phyloP scores from a whole-genome alignment of 2,888 invertebrate genomes.

The Acholoe squamosa region DNA sequence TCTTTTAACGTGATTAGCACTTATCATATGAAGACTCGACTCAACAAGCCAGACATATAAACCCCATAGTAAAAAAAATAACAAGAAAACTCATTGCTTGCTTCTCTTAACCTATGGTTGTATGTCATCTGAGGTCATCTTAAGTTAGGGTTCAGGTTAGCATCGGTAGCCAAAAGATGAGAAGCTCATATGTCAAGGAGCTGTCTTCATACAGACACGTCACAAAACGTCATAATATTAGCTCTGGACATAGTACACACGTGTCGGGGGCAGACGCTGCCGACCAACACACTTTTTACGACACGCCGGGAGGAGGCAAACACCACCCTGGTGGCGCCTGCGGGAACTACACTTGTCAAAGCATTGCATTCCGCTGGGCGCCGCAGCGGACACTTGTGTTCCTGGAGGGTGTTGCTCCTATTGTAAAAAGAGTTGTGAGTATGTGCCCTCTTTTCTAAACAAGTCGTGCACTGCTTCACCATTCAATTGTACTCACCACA shows the following conservation, averaged over 20 bases:
- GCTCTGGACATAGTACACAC: conserved; percentile 56
- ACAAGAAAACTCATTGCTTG: not conserved
- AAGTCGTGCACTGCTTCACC: no score
- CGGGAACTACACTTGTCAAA: conserved; percentile 60
- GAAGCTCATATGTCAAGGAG: not conserved
- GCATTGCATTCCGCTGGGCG: conserved; percentile 46
- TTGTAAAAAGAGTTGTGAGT: no score
- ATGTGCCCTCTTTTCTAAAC: no score
- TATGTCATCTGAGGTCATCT: not conserved
- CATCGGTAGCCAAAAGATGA: not conserved
- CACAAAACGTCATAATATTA: conserved; percentile 54
- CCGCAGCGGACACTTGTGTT: not conserved
- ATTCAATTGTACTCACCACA: no score
- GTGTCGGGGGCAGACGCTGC: conserved; percentile 30
- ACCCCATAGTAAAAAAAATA: not conserved
- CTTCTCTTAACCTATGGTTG: not conserved
- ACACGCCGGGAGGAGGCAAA: conserved; percentile 31
- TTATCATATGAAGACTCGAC: no score
- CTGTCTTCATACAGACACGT: conserved; percentile 54
- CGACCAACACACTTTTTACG: conserved; percentile 43
- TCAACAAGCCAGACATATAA: not conserved
- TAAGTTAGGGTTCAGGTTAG: not conserved
- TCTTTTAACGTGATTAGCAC: no score
- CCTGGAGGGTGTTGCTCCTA: no score
- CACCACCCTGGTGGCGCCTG: conserved; percentile 58